Conservation (phyloP, 2,113 vertebrate genomes). For the Anoura caudifer region DNA sequence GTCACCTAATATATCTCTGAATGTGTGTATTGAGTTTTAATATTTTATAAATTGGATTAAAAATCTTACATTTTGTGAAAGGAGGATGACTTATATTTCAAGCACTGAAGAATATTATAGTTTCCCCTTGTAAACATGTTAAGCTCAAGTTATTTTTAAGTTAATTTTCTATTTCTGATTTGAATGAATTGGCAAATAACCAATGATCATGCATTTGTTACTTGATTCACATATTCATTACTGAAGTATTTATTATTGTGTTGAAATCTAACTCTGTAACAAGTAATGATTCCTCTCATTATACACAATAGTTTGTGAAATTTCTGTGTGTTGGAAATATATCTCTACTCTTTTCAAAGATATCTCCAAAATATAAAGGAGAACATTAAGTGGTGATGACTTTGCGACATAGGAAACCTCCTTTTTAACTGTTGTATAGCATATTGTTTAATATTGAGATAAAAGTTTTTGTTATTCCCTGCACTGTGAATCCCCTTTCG, state of each 20-base stretch:
- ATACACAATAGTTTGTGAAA: conserved; percentile 20
- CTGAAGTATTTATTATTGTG: conserved; percentile 10
- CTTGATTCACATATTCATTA: not conserved
- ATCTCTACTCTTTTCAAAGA: conserved; percentile 59
- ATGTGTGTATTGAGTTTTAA: not conserved
- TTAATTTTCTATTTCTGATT: conserved; percentile 36
- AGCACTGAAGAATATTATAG: not conserved
- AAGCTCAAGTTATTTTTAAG: conserved; percentile 29
- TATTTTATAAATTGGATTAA: not conserved
- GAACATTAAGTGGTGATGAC: conserved; percentile 8
- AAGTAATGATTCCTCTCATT: conserved; percentile 39
- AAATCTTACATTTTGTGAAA: not conserved
- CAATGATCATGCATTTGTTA: not conserved
- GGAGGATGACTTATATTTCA: not conserved
- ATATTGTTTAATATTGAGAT: conserved; percentile 44
- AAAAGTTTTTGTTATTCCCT: conserved; percentile 71
- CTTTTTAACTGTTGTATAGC: conserved; percentile 44
- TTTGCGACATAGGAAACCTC: conserved; percentile 39
- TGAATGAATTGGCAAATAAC: not conserved
- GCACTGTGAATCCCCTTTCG: conserved; percentile 49
- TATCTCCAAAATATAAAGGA: conserved; percentile 51
- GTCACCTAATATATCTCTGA: not conserved
- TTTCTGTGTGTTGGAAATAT: conserved; percentile 64
- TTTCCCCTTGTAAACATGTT: conserved; percentile 8
- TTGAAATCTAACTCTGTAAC: conserved; percentile 34